phyloP scores from a whole-genome alignment of 2,888 invertebrate genomes.

The Ennomos fuscantarius region DNA sequence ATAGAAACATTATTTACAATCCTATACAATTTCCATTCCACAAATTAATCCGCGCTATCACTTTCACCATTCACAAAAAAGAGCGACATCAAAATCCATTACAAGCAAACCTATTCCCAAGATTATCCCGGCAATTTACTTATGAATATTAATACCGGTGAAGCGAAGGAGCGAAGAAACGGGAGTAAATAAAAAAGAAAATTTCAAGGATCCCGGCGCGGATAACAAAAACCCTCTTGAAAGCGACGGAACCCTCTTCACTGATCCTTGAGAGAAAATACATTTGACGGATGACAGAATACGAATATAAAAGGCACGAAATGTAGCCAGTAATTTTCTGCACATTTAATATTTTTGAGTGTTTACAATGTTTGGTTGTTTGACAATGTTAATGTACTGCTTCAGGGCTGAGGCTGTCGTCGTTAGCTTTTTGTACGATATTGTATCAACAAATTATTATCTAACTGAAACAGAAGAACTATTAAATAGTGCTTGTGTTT shows the following conservation, averaged over 20 bases:
- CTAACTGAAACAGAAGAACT: too few species aligned
- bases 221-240: conserved; percentile 67
- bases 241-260: conserved; percentile 37
- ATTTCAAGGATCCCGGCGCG: conserved; percentile 59
- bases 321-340: conserved; percentile 66
- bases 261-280: conserved; percentile 69
- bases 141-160: conserved; percentile 81
- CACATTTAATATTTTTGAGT: conserved; percentile 77
- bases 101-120: conserved; percentile 37
- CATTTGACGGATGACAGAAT: conserved; percentile 79
- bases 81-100: conserved; percentile 35
- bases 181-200: conserved; percentile 55
- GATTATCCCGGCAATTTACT: conserved; percentile 78
- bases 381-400: conserved; percentile 23
- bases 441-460: too few species aligned
- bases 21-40: conserved; percentile 1
- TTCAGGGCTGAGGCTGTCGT: conserved; percentile 9
- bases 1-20: too few species aligned
- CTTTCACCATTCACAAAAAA: conserved; percentile 30
- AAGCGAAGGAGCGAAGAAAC: conserved; percentile 62
- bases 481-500: too few species aligned
- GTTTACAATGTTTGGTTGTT: conserved; percentile 46
- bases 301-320: conserved; percentile 67
- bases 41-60: conserved; percentile 20
- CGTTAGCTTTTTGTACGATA: neutral